Evolutionary conservation across 1,140 invertebrate genomes (phyloP), one percentile per base, ranked within the genome.

Genomic region (Drosophila novamexicana): DNA sequence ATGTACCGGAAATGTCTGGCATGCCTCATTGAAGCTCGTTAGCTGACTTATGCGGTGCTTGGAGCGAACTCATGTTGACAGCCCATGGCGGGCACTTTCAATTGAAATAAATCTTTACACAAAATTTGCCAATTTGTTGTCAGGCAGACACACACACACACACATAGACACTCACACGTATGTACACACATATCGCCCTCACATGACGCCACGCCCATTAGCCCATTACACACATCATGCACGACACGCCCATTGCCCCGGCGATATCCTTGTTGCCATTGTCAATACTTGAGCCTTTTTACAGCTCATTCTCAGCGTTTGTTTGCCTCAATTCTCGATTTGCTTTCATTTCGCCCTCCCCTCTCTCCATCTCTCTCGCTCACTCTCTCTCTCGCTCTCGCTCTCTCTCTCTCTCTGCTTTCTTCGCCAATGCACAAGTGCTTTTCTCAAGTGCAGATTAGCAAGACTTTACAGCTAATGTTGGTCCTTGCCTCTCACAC

Each of bases 241-340:
- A 40, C 29, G 52, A 64, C 47, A 69, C 71, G 56, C 56, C 66
- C 66, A 57, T 44, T 63, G 66, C 29, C 71, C 50, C 44, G 56
- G 39, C 67, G 47, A 64, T 77, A 79, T 86, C 75, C 77, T 85
- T 85, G 75, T 75, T 63, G 77, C 52, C 76, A 88, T 88, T 86
- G 82, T 86, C 82, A 88, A 86, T 86, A 88, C 82, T 86, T 88
- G 79, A 88, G 82, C 80, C 80, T 88, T 88, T 88, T 88, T 88
- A 84, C 83, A 88, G 83, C 84, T 89, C 83, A 88, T 79, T 66
- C 57, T 66, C 65, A 63, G 62, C 58, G 53, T 58, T 71, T 66
- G 71, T 83, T 79, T 72, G 76, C 62, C 79, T 79, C 79, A 71
- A 83, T 83, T 79, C 82, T 88, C 62, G 62, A 52, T 75, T 69